Conservation (phyloP, 2,888 invertebrate genomes). For the Tromatobia lineatoria region DNA sequence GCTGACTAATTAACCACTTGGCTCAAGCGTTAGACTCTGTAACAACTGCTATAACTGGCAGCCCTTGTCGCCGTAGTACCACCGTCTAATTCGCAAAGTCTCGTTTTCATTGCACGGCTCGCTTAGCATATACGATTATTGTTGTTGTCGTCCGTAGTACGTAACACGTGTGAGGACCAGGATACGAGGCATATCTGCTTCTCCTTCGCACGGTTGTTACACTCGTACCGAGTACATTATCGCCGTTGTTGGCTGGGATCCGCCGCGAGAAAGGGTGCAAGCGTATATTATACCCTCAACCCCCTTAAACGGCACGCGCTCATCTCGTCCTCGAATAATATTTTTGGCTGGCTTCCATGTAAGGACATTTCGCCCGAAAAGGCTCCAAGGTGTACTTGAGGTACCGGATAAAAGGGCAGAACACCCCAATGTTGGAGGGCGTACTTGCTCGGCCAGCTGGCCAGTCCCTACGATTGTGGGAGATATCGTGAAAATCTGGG, state of each 20-base stretch:
- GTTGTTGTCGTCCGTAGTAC: slow-evolving; percentile 58
- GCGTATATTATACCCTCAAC: slow-evolving; percentile 18
- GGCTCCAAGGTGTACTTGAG: slow-evolving; percentile 40
- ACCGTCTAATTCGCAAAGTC: slow-evolving; percentile 66
- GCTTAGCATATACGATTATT: slow-evolving; percentile 66
- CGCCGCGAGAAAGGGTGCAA: slow-evolving; percentile 49
- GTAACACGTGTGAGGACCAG: slow-evolving; percentile 49
- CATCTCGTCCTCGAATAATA: slow-evolving; percentile 71
- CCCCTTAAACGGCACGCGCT: slow-evolving; percentile 54
- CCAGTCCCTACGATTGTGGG: slow-evolving; percentile 33
- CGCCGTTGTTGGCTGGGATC: slow-evolving; percentile 65
- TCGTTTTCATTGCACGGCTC: slow-evolving; percentile 65
- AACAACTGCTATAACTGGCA: not conserved
- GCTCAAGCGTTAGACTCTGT: not conserved
- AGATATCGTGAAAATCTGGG: not conserved
- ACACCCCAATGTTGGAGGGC: slow-evolving; percentile 11
- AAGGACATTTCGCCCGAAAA: slow-evolving; percentile 52
- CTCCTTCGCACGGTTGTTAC: slow-evolving; percentile 57
- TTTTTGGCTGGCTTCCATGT: slow-evolving; percentile 73
- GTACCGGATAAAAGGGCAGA: not conserved
- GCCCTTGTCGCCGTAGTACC: slow-evolving; percentile 11
- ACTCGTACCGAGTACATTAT: slow-evolving; percentile 64
- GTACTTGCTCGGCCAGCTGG: slow-evolving; percentile 31
- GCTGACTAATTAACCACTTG: slow-evolving; percentile 62
- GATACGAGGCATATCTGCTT: slow-evolving; percentile 27